Evolutionary conservation across 2,888 invertebrate genomes (phyloP), one percentile per base, ranked within the genome.

Genomic region (Choreutis nemorana): DNA sequence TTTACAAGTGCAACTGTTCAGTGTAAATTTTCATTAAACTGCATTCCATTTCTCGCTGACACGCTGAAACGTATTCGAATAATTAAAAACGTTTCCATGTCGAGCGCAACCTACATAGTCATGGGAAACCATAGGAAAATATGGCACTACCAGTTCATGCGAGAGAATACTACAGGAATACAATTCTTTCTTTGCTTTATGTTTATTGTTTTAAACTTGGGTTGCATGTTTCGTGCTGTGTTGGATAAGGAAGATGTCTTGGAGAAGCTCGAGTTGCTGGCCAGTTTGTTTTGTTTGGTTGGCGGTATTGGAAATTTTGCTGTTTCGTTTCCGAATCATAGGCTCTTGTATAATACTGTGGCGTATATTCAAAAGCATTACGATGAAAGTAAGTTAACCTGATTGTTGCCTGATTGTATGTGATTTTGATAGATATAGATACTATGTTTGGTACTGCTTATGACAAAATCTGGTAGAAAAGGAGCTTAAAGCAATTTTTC

Each of bases 71-170:
- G n/a, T n/a, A 15, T 32, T 29, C 4, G 7, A 29, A 29, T 29
- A 35, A 15, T n/a, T 12, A 13, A 21, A 37, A 37, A 29, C 9
- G 31, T 27, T 27, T 27, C n/a, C 7, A n/a, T n/a, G n/a, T n/a
- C n/a, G 29, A 13, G 11, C 1, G n/a, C 8, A 4, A 24, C 23
- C n/a, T 29, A 29, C 18, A 16, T 23, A 3, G 29, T 29, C 5
- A 29, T 29, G 29, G 16, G 4, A 10, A 23, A 15, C 7, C 23
- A 23, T 9, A 12, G 16, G 10, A 24, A 11, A 13, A 16, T 29
- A 4, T 29, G 29, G 23, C 3, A 18, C 10, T 29, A 15, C 12
- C 23, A 22, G 3, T 18, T 23, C 8, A 26, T 26, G 24, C 13
- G 20, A 5, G 25, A 30, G n/a, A 7, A 9, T 4, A 11, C 18